These are phyloP conservation scores for Eupsittula cactorum DNA, from an alignment of 2,113 vertebrate species.

Conservation along the genomic window DNA sequence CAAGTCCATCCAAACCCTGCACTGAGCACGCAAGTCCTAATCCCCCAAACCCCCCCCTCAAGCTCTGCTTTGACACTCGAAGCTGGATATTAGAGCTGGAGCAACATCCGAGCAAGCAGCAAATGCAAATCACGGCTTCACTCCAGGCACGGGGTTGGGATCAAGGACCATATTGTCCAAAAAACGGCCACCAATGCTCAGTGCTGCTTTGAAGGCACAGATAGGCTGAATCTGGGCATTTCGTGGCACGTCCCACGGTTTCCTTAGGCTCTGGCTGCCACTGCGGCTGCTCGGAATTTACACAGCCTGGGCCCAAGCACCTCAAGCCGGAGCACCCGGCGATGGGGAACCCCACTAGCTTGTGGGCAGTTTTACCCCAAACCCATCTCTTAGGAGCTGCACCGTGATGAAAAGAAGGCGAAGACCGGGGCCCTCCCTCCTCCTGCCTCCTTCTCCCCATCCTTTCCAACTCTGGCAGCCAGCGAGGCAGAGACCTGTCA, in stretches of 20 bases:
- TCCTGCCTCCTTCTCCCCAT: neutral
- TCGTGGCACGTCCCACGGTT: neutral
- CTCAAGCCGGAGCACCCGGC: neutral
- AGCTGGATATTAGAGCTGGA: neutral
- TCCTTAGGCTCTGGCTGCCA: neutral
- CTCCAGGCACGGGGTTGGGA: rapidly evolving
- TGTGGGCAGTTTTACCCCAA: neutral
- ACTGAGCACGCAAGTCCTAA: constrained; percentile 3
- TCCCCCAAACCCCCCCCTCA: neutral
- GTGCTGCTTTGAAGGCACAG: neutral
- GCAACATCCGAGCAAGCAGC: neutral
- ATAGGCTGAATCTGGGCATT: neutral
- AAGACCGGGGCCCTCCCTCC: neutral
- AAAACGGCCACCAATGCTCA: neutral
- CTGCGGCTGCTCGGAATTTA: neutral
- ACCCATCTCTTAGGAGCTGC: neutral
- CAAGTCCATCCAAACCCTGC: constrained; percentile 4
- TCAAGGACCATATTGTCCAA: neutral
- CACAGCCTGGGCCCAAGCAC: neutral
- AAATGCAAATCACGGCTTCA: neutral
- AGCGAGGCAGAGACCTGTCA: constrained; percentile 39
- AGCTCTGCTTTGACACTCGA: neutral
- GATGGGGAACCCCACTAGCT: neutral
- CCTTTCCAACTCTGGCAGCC: neutral
- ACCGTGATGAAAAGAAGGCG: neutral